These are phyloP conservation scores for Tamias sibiricus DNA, from an alignment of 2,113 vertebrate species.

Conservation along the genomic window DNA sequence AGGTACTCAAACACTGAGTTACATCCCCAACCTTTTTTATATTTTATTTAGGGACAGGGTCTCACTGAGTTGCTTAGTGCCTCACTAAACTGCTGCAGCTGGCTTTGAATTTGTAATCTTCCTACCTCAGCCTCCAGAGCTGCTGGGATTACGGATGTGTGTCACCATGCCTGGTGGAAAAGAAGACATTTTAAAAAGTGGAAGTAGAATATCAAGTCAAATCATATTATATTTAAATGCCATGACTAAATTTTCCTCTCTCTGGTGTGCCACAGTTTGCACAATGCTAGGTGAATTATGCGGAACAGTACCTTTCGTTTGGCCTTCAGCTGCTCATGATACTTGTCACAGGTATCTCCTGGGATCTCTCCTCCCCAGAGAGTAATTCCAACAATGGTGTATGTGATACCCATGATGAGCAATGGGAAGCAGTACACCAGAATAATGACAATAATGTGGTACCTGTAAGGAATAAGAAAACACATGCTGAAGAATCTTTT, in stretches of 20 bases:
- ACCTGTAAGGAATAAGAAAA: conserved; percentile 87
- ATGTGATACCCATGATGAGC: conserved; percentile 96
- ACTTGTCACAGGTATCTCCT: conserved; percentile 95
- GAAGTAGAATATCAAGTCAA: not conserved
- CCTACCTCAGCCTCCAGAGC: too few relatives aligned
- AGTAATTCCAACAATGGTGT: conserved; percentile 96
- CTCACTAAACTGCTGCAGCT: too few relatives aligned
- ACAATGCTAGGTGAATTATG: not conserved
- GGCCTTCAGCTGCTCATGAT: conserved; percentile 96
- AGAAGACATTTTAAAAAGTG: not conserved
- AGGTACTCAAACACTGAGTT: too few relatives aligned
- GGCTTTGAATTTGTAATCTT: too few relatives aligned
- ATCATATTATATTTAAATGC: not conserved
- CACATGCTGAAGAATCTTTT: not conserved
- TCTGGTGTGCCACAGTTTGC: not conserved
- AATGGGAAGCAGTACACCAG: conserved; percentile 96
- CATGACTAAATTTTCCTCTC: not conserved
- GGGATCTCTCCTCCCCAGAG: conserved; percentile 99
- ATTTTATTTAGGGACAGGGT: too few relatives aligned
- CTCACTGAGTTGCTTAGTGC: too few relatives aligned
- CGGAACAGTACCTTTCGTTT: conserved; percentile 94
- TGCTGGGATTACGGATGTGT: too few relatives aligned
- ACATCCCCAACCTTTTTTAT: too few relatives aligned
- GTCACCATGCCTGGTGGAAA: too few relatives aligned
- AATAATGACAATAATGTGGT: conserved; percentile 94